Percentiles rank a stretch among this genome's conserved stretches.
phyloP scores from a whole-genome alignment of 2,797 vertebrate genomes.

The Chaetophractus vellerosus region DNA sequence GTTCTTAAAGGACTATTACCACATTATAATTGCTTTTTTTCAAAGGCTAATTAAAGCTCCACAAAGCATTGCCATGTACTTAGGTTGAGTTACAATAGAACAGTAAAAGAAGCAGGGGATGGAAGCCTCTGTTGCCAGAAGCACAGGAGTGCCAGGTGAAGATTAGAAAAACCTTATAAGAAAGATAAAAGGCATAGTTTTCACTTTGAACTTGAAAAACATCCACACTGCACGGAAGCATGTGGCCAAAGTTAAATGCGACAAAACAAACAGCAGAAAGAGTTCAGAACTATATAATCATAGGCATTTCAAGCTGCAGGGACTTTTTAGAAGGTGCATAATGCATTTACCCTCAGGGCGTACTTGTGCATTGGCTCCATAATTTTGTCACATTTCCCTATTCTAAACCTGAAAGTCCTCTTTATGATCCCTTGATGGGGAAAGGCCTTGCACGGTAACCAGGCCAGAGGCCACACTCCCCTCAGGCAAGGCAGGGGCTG shows the following conservation, averaged over 20 bases:
- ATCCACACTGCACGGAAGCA: slow-evolving; percentile 30
- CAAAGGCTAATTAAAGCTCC: slow-evolving; percentile 70
- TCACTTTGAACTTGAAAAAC: slow-evolving; percentile 79
- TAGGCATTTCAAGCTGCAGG: not conserved
- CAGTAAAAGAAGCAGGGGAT: not conserved
- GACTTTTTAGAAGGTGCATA: not conserved
- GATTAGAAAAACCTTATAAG: slow-evolving; percentile 59
- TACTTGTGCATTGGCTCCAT: not conserved
- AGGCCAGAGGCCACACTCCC: not conserved
- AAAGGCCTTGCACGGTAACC: not conserved
- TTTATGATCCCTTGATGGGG: slow-evolving; percentile 58
- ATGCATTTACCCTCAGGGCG: not conserved
- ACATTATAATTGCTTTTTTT: slow-evolving; percentile 62
- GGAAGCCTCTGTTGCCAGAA: slow-evolving; percentile 4
- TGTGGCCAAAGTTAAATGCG: slow-evolving; percentile 37
- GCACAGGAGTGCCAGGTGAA: slow-evolving; percentile 64
- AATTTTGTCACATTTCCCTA: slow-evolving; percentile 39
- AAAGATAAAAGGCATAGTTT: slow-evolving; percentile 72
- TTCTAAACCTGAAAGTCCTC: not conserved
- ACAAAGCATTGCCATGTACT: slow-evolving; percentile 46
- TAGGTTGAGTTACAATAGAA: slow-evolving; percentile 1
- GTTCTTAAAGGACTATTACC: slow-evolving; percentile 66
- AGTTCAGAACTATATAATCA: slow-evolving; percentile 39
- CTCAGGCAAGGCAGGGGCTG: not conserved
- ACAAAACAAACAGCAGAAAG: slow-evolving; percentile 26